Base-by-base conservation (phyloP, 2,888 invertebrate genomes). In the Uloborus plumipes region DNA sequence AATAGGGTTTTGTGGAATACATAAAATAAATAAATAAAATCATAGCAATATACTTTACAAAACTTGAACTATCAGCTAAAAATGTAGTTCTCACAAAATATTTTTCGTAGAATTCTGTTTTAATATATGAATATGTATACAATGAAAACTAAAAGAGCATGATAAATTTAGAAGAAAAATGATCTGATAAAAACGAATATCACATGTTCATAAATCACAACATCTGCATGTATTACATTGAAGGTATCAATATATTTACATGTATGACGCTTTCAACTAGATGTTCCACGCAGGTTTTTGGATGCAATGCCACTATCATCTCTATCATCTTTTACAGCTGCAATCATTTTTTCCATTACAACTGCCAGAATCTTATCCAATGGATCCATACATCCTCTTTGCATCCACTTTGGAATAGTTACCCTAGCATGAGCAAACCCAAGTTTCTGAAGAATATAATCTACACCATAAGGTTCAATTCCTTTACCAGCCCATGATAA, bases 341-440 rank as follows among this genome's bases (percentile, higher is more conserved):
- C 75, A 67, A 87, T 84, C 84, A 87, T 87, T 72, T 87, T 86
- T 51, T 86, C 87, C 86, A 88, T 87, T 2, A 95, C 92, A 16
- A 95, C 91, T 15, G 97, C 94, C 83, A 97, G 91, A 80, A 98
- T 92, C 89, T 96, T 95, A 90, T 99, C 99, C 74, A 98, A 90
- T 0, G 98, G 98, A 91, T 99, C 99, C 93, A 99, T 95, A 87
- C 98, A 95, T 16, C 99, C 99, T 75, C 99, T 92, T 90, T 99
- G 99, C 91, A 99, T 93, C 97, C 99, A 99, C 90, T 99, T 99
- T 79, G 99, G 99, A 88, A 99, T 99, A 77, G 99, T 99, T 86
- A 96, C 97, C 86, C 98, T 92, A 15, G 99, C 98, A 90, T 99
- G 99, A 82, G 95, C 94, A 90, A 99, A 99, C 64, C 98, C 98